These are phyloP conservation scores for Orchestes rusci DNA, from an alignment of 2,888 invertebrate genomes.

Conservation along the genomic window DNA sequence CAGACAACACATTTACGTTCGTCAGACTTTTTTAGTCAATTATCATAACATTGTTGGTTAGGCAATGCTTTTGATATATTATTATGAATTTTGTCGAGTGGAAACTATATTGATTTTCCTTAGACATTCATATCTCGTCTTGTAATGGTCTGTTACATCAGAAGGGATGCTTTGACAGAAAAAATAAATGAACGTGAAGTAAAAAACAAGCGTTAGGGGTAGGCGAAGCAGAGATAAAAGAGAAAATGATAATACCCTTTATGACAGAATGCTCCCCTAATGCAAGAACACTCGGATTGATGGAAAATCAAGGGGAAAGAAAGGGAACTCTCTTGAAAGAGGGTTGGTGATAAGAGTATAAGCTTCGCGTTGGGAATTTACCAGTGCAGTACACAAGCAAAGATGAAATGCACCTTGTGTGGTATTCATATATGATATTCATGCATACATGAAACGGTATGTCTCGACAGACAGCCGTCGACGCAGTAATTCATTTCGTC, in stretches of 20 bases:
- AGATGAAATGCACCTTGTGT: conserved; percentile 18
- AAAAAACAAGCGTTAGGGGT: conserved; percentile 20
- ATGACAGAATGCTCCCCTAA: conserved; percentile 21
- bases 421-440: conserved; percentile 19
- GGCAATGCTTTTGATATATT: too few relatives aligned
- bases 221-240: conserved; percentile 19
- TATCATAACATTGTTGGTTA: too few relatives aligned
- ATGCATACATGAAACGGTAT: conserved; percentile 19
- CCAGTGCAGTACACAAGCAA: conserved; percentile 1
- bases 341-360: conserved; percentile 16
- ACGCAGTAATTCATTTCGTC: conserved; percentile 29
- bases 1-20: too few relatives aligned
- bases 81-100: too few relatives aligned
- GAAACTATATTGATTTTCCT: too few relatives aligned
- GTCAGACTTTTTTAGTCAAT: too few relatives aligned
- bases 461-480: conserved; percentile 25
- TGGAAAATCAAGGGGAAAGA: conserved; percentile 21
- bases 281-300: conserved; percentile 21
- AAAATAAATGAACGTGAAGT: conserved; percentile 16
- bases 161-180: too few relatives aligned
- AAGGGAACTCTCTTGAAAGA: conserved; percentile 12
- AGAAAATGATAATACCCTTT: conserved; percentile 22
- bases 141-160: too few relatives aligned
- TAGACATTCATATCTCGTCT: too few relatives aligned
- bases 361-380: background rate